Conservation (phyloP, 2,888 invertebrate genomes). For the Rutpela maculata region DNA sequence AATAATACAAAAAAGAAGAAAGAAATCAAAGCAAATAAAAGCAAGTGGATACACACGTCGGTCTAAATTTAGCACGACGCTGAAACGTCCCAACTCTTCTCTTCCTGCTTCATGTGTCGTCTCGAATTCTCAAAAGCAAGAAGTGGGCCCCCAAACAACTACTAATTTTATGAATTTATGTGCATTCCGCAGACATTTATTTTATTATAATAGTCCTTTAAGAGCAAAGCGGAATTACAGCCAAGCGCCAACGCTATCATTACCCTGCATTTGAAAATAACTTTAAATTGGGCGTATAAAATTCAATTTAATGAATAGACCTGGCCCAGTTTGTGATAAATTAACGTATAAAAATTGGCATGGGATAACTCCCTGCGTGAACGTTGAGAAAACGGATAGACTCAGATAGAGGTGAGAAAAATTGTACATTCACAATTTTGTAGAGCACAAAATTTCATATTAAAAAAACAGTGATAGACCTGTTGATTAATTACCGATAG, state of each 20-base stretch:
- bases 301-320: not conserved
- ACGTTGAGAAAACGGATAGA: no score
- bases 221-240: conserved; percentile 5
- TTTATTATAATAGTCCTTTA: conserved; percentile 16
- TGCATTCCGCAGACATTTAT: conserved; percentile 22
- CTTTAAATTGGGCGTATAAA: not conserved
- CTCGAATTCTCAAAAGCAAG: conserved; percentile 23
- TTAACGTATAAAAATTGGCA: not conserved
- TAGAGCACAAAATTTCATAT: no score
- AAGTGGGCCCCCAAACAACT: conserved; percentile 35
- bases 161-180: conserved; percentile 33
- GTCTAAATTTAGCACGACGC: conserved; percentile 45
- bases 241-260: conserved; percentile 5
- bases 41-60: conserved; percentile 44
- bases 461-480: no score
- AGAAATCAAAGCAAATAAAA: conserved; percentile 44
- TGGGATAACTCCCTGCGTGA: not conserved
- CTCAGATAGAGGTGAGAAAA: no score
- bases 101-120: conserved; percentile 37
- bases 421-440: no score
- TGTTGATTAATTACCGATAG: no score
- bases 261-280: not conserved
- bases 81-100: conserved; percentile 34
- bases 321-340: not conserved
- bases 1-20: conserved; percentile 37